Base-by-base conservation (phyloP, 2,888 invertebrate genomes). In the Melitaea athalia region DNA sequence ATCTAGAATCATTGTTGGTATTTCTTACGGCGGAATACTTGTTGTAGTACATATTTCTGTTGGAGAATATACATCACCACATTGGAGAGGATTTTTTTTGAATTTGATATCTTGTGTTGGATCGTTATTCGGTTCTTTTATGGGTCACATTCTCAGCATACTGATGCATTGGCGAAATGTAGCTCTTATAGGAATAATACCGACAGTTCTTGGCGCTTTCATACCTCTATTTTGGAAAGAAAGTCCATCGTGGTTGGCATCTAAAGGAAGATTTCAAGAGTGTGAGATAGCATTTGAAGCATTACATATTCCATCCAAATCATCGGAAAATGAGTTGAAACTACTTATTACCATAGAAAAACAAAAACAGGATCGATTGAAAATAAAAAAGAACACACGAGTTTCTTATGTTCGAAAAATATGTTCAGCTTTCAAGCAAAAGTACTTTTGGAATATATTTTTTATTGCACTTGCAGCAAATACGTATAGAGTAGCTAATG, bases 191-290 rank as follows among this genome's bases (percentile, higher is more conserved):
- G 78, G 75, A 31, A 63, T 77, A 5, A 66, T 76, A 7, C 76
- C 78, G n/a, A 0, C 75, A 6, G 50, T 50, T 0, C 12, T 78
- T 0, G 68, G 76, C 8, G 68, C 72, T 59, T 7, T 77, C 8
- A 15, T 77, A 4, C 77, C 80, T 1, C 70, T 70, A 31, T 78
- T 75, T 53, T 79, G 77, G n/a, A 75, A 74, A 5, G 80, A 80
- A 52, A 79, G 79, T 61, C 79, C 79, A 0, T 71, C 74, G 3
- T 79, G 78, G 79, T 68, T 80, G n/a, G 79, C 78, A 0, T 77
- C 77, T 7, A 80, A 78, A 65, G 79, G 79, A 33, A 72, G 73
- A 52, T 79, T 76, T 57, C 67, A 74, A 42, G 78, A 80, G 53
- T 78, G 76, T 43, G 71, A 73, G 42, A 53, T 3, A 1, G 70